Base-by-base conservation (phyloP, 2,797 vertebrate species). In the Bradypus variegatus region DNA sequence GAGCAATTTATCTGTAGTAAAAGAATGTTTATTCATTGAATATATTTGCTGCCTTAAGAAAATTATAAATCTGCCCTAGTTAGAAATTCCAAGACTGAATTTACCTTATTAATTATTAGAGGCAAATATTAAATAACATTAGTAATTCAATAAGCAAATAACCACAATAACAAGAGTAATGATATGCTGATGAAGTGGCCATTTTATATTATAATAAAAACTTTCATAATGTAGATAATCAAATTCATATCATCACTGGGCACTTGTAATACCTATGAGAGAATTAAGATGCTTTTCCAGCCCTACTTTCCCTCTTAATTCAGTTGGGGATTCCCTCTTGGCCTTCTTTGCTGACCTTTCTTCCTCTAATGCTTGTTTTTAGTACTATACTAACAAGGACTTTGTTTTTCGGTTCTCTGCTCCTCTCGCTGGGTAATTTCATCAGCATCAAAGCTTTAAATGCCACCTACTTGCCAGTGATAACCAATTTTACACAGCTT, bases 71-170 rank as follows among this genome's bases (percentile, higher is more conserved):
- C 45, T 16, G n/a, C 70, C n/a, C 19, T 8, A 53, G 18, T 36
- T 15, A 85, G 77, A 85, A 92, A 93, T 90, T 94, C 36, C 48
- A 76, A 80, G 60, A 64, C 62, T 10, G 75, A 84, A 88, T 90
- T 69, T 73, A 38, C 60, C 18, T 50, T 36, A 70, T 76, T 79
- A 25, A 72, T 58, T 38, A 86, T 60, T 80, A 62, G 55, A 87
- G 2, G 31, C 4, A 84, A 92, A 73, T 89, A 88, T 73, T 90
- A 48, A 83, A 93, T 41, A 91, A 5, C 8, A 55, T 7, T 70
- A 67, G n/a, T 38, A 18, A 87, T 53, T 70, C 23, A 45, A 36
- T 88, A 80, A 95, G 36, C 29, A 93, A 92, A 79, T n/a, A 77
- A 55, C 58, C 16, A 64, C 62, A 48, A 60, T 33, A 53, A 38